Conservation (phyloP, 2,888 invertebrate genomes). For the Dyspetes luteomarginatus region DNA sequence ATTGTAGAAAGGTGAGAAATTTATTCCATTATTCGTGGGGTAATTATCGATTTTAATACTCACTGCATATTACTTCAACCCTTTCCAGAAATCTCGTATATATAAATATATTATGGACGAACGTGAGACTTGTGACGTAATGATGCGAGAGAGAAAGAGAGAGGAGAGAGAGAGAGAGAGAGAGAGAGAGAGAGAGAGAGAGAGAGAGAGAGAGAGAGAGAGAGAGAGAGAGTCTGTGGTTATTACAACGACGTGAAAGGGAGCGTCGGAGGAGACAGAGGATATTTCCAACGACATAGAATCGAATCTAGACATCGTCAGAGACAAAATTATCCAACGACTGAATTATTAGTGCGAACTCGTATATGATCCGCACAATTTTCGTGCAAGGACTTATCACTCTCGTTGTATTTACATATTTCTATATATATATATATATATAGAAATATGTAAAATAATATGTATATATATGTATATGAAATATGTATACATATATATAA, state of each 20-base stretch:
- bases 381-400: no score
- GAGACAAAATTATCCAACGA: constrained; percentile 45
- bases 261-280: not conserved
- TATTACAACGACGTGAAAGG: no score
- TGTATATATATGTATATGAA: no score
- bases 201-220: not conserved
- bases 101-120: not conserved
- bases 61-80: not conserved
- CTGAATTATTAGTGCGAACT: constrained; percentile 27
- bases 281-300: constrained; percentile 29
- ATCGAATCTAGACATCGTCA: constrained; percentile 51
- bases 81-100: not conserved
- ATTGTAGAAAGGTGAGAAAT: constrained; percentile 18
- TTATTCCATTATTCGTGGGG: not conserved
- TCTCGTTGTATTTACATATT: no score
- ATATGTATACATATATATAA: no score
- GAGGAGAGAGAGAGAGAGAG: not conserved
- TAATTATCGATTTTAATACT: constrained; percentile 39
- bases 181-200: not conserved
- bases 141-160: not conserved
- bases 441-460: no score
- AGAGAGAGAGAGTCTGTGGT: not conserved
- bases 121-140: constrained; percentile 31
- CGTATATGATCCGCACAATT: not conserved
- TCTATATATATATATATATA: no score